Conservation (phyloP, 2,797 vertebrate species). For the Lepidocolaptes lacrymiger region DNA sequence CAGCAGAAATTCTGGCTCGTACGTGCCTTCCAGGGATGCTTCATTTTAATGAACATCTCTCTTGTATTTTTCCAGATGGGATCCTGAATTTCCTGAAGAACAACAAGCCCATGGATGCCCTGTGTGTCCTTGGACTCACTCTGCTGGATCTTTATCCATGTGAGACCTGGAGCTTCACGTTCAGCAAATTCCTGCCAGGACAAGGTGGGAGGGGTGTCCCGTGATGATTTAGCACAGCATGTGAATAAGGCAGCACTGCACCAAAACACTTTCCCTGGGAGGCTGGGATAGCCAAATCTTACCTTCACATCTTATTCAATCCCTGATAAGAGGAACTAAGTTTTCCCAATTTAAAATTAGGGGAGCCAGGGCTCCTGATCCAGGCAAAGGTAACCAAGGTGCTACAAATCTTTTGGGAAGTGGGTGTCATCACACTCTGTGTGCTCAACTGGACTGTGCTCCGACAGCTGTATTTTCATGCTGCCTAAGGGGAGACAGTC, state of each 20-base stretch:
- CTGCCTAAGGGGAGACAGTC: background rate
- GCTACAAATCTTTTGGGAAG: background rate
- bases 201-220: constrained; percentile 64
- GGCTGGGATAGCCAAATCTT: background rate
- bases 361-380: background rate
- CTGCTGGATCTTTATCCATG: constrained; percentile 76
- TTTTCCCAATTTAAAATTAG: background rate
- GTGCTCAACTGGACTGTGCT: background rate
- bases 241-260: background rate
- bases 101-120: constrained; percentile 76
- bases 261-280: background rate
- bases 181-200: constrained; percentile 75
- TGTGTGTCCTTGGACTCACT: constrained; percentile 79
- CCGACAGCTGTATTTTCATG: background rate
- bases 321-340: background rate
- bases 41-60: background rate
- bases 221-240: background rate
- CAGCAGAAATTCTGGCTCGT: background rate
- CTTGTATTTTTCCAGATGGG: constrained; percentile 57
- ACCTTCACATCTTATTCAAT: background rate
- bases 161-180: constrained; percentile 79
- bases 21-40: background rate
- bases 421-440: too few relatives aligned
- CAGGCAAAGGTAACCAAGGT: background rate
- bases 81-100: constrained; percentile 78